Conservation (phyloP, 1,140 invertebrate species). For the Diprion similis region DNA sequence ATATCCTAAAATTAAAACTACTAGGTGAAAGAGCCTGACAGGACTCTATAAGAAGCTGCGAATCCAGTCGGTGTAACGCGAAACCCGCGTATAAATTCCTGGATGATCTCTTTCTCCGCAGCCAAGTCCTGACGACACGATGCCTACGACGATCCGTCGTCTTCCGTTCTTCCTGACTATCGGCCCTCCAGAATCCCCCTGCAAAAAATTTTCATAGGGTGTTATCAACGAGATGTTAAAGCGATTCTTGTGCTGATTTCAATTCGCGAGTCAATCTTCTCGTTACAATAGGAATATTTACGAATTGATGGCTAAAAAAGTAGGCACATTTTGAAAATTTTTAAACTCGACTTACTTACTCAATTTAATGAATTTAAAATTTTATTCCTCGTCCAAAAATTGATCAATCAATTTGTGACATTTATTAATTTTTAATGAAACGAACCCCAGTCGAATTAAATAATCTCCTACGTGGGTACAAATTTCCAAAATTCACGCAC, state of each 20-base stretch:
- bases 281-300: not conserved
- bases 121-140: constrained; percentile 8
- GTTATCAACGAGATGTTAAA: not conserved
- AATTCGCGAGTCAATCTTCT: not conserved
- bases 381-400: no score
- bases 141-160: constrained; percentile 45
- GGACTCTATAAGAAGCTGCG: not conserved
- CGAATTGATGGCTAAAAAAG: no score
- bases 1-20: no score
- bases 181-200: constrained; percentile 64
- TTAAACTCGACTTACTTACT: no score
- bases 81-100: constrained; percentile 45
- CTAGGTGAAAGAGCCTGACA: no score
- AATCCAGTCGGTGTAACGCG: constrained; percentile 45
- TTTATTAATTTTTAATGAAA: no score
- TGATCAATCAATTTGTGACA: no score
- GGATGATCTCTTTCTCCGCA: constrained; percentile 36
- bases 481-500: no score
- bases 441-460: no score
- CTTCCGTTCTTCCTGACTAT: constrained; percentile 48
- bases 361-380: no score
- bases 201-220: constrained; percentile 26
- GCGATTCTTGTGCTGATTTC: not conserved
- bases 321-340: no score
- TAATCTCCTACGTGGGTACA: no score